Conservation (phyloP, 2,888 invertebrate species). For the Leptogaster cylindrica region DNA sequence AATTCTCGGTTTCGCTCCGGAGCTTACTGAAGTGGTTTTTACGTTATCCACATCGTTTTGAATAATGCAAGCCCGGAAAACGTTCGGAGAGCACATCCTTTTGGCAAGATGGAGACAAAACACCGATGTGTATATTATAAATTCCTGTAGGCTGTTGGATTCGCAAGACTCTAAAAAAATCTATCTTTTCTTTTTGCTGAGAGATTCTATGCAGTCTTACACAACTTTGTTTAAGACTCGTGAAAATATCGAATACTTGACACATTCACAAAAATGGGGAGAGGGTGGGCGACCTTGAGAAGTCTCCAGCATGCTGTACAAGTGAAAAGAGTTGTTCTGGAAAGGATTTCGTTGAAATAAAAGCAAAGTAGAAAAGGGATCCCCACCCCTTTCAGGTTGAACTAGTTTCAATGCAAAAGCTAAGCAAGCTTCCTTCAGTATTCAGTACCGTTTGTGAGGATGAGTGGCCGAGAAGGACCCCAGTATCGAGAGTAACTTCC, state of each 20-base stretch:
- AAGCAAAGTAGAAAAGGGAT: not conserved
- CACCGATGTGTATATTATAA: too few species aligned
- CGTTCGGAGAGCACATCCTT: not conserved
- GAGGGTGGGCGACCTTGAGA: not conserved
- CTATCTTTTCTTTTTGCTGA: too few species aligned
- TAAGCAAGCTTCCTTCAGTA: conserved; percentile 4
- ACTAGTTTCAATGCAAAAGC: conserved; percentile 1
- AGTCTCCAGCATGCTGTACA: not conserved
- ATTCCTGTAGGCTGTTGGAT: too few species aligned
- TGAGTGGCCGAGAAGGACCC: conserved; percentile 1
- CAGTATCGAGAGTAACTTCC: conserved; percentile 15
- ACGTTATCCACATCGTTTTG: not conserved
- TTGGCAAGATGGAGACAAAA: too few species aligned
- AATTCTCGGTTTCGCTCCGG: not conserved
- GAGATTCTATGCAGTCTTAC: too few species aligned
- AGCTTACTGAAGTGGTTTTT: not conserved
- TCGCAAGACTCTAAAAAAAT: too few species aligned
- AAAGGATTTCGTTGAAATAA: not conserved
- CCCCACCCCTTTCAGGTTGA: not conserved
- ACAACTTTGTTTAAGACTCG: too few species aligned
- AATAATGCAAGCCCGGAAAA: not conserved
- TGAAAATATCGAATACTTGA: not conserved
- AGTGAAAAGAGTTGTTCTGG: not conserved
- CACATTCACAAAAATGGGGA: not conserved
- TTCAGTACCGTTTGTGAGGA: not conserved